Percentiles rank a stretch among this genome's conserved stretches.
Conservation (phyloP, 2,113 vertebrate genomes). For the Myrmecobius fasciatus region DNA sequence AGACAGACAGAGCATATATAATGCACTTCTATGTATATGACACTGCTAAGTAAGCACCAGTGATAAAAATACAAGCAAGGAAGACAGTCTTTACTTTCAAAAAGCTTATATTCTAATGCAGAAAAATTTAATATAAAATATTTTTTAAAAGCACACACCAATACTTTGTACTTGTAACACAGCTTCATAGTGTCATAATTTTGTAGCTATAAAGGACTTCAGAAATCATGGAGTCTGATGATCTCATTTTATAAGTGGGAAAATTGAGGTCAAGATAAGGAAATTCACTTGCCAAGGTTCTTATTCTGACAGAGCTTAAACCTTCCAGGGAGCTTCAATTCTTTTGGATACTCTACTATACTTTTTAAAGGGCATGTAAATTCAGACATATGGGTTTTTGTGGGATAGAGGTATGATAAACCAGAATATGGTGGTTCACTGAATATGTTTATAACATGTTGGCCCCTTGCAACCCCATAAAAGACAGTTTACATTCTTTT, state of each 20-base stretch:
- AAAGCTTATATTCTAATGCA: not conserved
- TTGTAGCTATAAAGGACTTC: not conserved
- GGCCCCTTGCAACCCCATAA: not conserved
- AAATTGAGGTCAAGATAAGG: not conserved
- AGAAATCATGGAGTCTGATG: not conserved
- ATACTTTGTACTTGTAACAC: not conserved
- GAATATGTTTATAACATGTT: conserved; percentile 27
- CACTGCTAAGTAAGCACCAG: not conserved
- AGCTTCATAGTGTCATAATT: not conserved
- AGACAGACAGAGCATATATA: not conserved
- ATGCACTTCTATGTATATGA: not conserved
- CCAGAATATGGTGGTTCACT: not conserved
- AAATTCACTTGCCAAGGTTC: not conserved
- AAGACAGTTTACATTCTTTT: not conserved
- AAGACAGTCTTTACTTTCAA: not conserved
- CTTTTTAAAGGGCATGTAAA: conserved; percentile 44
- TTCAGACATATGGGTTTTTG: conserved; percentile 41
- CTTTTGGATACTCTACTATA: conserved; percentile 42
- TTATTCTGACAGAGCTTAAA: not conserved
- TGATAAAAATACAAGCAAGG: not conserved
- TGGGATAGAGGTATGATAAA: conserved; percentile 55
- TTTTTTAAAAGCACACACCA: not conserved
- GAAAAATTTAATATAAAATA: not conserved
- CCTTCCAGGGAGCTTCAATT: conserved; percentile 3
- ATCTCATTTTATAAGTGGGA: not conserved